phyloP scores from a whole-genome alignment of 2,113 vertebrate genomes.

The Collichthys lucidus region DNA sequence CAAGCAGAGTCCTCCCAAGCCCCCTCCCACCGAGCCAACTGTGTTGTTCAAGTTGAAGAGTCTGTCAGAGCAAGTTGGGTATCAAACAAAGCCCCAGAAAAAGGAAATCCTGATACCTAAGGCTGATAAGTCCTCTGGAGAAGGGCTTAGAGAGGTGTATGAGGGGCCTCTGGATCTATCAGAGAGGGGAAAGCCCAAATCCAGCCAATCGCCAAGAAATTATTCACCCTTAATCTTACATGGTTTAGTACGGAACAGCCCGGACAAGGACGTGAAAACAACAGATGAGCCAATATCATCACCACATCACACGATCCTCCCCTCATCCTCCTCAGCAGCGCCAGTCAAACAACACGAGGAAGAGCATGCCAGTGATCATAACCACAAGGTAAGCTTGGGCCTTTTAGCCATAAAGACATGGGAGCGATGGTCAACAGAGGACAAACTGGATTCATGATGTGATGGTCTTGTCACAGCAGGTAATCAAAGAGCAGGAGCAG shows the following conservation, averaged over 20 bases:
- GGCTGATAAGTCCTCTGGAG: conserved; percentile 54
- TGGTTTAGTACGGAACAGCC: conserved; percentile 24
- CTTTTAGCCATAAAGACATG: background rate
- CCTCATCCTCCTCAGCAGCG: conserved; percentile 37
- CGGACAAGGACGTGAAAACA: conserved; percentile 22
- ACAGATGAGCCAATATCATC: conserved; percentile 14
- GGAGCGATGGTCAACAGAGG: background rate
- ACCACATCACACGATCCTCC: conserved; percentile 12
- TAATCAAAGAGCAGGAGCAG: conserved; percentile 48
- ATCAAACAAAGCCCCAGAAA: conserved; percentile 42
- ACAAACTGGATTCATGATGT: background rate
- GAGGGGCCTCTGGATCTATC: conserved; percentile 85
- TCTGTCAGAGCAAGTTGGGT: conserved; percentile 43
- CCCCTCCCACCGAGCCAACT: conserved; percentile 50
- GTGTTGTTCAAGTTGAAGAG: conserved; percentile 61
- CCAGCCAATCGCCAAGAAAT: conserved; percentile 12
- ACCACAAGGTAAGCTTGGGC: conserved; percentile 66
- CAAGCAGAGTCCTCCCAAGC: conserved; percentile 16
- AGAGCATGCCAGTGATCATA: conserved; percentile 36
- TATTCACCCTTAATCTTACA: conserved; percentile 4
- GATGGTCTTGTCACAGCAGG: conserved; percentile 42
- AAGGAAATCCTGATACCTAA: conserved; percentile 11
- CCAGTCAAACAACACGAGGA: conserved; percentile 59
- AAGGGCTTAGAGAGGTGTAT: conserved; percentile 43
- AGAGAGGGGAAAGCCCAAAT: conserved; percentile 69